A percentile compares a stretch with the other conserved stretches of the same genome.
phyloP scores from a whole-genome alignment of 2,113 vertebrate genomes.

The Marcusenius ussheri region DNA sequence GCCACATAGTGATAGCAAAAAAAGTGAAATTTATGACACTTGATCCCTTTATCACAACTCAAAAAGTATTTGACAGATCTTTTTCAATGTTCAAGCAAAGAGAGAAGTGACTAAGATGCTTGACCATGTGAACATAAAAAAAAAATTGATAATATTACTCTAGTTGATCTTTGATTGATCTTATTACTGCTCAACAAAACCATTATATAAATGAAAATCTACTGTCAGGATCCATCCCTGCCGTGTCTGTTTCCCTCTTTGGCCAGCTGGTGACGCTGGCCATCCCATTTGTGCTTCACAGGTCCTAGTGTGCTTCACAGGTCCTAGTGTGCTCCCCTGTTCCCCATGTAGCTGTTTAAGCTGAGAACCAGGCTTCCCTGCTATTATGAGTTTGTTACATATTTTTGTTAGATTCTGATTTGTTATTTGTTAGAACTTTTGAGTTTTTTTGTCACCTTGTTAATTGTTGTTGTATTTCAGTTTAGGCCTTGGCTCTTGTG shows the following conservation, averaged over 20 bases:
- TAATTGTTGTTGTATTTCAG: background rate
- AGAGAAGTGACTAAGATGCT: background rate
- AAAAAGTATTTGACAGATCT: background rate
- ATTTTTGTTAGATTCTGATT: background rate
- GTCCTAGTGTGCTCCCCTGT: background rate
- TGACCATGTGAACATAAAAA: background rate
- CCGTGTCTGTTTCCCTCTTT: background rate
- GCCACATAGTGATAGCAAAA: background rate
- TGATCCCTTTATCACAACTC: background rate
- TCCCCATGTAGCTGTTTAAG: background rate
- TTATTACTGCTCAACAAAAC: background rate
- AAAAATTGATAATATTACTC: background rate
- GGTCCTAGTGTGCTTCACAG: background rate
- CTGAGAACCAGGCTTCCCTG: background rate
- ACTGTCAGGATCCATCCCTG: background rate
- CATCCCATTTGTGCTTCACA: background rate
- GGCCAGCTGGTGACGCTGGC: background rate
- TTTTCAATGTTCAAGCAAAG: background rate
- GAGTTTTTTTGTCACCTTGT: background rate
- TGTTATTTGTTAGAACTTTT: background rate
- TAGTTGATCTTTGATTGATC: background rate
- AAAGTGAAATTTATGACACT: background rate
- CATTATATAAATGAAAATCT: background rate
- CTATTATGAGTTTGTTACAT: background rate
- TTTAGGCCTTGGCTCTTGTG: background rate